phyloP scores from a whole-genome alignment of 2,113 vertebrate species.

The Brachionichthys hirsutus region DNA sequence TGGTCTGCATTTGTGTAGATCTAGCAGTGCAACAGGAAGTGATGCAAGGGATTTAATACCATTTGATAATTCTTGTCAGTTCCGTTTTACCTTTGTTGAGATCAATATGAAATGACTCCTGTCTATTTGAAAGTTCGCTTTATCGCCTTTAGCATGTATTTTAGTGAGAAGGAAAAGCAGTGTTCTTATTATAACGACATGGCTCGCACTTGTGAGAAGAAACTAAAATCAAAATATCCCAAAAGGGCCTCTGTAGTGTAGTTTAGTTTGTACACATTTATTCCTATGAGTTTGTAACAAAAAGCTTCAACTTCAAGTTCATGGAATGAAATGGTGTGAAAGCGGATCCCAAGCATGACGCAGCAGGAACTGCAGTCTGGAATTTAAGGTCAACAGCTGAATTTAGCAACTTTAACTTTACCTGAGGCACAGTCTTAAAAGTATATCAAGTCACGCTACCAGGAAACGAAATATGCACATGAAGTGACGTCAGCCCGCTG shows the following conservation, averaged over 20 bases:
- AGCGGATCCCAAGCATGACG: neutral
- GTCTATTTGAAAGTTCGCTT: neutral
- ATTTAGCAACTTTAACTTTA: slow-evolving; percentile 4
- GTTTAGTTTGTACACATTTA: too few relatives aligned
- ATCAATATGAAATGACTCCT: neutral
- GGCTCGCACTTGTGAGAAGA: neutral
- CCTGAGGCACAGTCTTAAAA: slow-evolving; percentile 14
- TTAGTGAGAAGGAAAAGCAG: neutral
- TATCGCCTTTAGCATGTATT: too few relatives aligned
- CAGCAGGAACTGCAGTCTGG: neutral
- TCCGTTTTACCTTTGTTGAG: neutral
- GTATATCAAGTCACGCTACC: neutral
- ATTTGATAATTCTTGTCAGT: neutral
- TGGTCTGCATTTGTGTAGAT: slow-evolving; percentile 10
- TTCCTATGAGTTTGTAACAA: too few relatives aligned
- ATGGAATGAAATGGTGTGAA: neutral
- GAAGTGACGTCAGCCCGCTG: slow-evolving; percentile 15
- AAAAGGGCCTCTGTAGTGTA: neutral
- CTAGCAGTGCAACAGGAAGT: neutral
- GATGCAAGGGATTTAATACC: slow-evolving; percentile 2
- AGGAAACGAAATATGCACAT: neutral
- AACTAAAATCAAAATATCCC: neutral
- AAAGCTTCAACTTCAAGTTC: neutral
- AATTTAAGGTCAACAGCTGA: neutral
- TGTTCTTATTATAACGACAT: neutral